These are phyloP conservation scores for Orchesella flavescens DNA, from an alignment of 2,888 invertebrate species.

Conservation along the genomic window DNA sequence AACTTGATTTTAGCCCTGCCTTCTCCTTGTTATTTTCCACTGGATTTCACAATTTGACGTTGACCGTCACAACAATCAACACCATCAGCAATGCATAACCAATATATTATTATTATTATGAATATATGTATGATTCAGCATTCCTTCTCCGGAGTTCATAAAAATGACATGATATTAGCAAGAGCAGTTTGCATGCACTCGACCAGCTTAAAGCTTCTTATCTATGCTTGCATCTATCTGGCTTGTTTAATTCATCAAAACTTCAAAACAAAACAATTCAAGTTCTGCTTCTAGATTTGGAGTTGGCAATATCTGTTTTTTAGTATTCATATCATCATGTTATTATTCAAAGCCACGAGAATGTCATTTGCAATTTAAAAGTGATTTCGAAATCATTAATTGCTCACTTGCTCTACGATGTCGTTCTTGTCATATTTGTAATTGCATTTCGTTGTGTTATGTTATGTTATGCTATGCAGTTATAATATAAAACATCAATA, in stretches of 20 bases:
- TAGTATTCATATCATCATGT: too few species aligned
- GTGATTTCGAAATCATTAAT: slow-evolving; percentile 18
- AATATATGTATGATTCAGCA: background rate
- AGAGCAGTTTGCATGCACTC: background rate
- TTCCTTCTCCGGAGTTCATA: too few species aligned
- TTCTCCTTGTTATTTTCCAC: slow-evolving; percentile 15
- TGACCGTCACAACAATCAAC: slow-evolving; percentile 38
- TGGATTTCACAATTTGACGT: slow-evolving; percentile 50
- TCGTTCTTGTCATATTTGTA: too few species aligned
- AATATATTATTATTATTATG: background rate
- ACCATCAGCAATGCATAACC: background rate
- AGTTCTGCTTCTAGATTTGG: background rate
- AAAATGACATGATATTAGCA: too few species aligned
- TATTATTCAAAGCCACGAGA: background rate
- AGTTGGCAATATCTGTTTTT: too few species aligned
- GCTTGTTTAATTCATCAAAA: too few species aligned
- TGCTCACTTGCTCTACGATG: background rate
- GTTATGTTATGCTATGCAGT: too few species aligned
- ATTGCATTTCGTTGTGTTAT: too few species aligned
- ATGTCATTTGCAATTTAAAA: slow-evolving; percentile 26
- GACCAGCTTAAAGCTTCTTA: too few species aligned
- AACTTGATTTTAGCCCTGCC: too few species aligned
- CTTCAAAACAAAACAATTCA: background rate
- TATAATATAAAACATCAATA: too few species aligned
- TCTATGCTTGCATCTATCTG: too few species aligned